Evolutionary conservation across 1,140 invertebrate species (phyloP).

Genomic region (Phortica variegata): DNA sequence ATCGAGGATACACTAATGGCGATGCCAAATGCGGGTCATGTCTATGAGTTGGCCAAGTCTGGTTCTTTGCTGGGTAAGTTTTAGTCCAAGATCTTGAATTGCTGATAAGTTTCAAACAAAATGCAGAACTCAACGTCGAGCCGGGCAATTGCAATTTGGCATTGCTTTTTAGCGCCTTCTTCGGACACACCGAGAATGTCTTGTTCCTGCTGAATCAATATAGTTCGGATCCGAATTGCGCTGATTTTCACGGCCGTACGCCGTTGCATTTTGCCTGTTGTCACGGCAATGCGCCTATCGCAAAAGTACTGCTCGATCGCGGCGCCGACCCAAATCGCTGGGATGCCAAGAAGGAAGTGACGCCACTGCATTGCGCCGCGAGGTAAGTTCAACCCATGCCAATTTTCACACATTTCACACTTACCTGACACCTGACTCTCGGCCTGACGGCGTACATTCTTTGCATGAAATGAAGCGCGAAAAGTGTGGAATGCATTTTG

Average conservation of each 20-base stretch:
- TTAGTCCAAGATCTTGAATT: not conserved
- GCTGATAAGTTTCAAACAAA: not conserved
- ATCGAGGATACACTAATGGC: slow-evolving; percentile 55
- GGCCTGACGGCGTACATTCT: not conserved
- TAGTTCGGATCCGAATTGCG: slow-evolving; percentile 39
- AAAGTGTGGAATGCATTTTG: slow-evolving; percentile 61
- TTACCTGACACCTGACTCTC: not conserved
- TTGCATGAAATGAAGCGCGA: slow-evolving; percentile 51
- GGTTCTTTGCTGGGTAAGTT: slow-evolving; percentile 47
- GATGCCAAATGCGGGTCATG: slow-evolving; percentile 59
- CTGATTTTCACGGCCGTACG: slow-evolving; percentile 58
- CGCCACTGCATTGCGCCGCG: slow-evolving; percentile 76
- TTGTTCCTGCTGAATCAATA: slow-evolving; percentile 34
- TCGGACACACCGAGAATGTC: slow-evolving; percentile 39
- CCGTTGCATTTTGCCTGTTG: slow-evolving; percentile 76
- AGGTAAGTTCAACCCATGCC: slow-evolving; percentile 49
- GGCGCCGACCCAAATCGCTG: slow-evolving; percentile 68
- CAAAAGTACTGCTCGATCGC: slow-evolving; percentile 65
- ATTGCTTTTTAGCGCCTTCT: slow-evolving; percentile 35
- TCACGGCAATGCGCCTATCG: slow-evolving; percentile 66
- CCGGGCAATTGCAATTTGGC: slow-evolving; percentile 45
- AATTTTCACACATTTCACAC: not conserved
- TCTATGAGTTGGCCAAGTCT: slow-evolving; percentile 58
- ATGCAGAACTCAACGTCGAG: slow-evolving; percentile 29
- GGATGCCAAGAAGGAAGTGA: slow-evolving; percentile 67